phyloP scores from a whole-genome alignment of 35 echinoderm and acorn worm species.

The Lytechinus variegatus region DNA sequence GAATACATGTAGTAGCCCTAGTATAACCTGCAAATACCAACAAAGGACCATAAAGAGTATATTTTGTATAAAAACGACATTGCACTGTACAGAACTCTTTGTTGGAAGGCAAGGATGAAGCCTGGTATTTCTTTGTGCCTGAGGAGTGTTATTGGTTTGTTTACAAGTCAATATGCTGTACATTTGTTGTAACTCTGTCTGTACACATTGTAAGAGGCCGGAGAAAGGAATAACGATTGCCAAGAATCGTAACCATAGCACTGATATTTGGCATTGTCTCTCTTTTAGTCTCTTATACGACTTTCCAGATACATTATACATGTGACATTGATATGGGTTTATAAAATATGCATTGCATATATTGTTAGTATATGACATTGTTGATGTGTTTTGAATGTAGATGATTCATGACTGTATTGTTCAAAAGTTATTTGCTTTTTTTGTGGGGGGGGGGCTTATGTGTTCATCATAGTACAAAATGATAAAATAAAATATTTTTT shows the following conservation, averaged over 20 bases:
- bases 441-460: too few relatives aligned
- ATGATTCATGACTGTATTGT: not conserved
- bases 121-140: not conserved
- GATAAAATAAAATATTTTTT: too few relatives aligned
- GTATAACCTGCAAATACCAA: not conserved
- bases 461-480: too few relatives aligned
- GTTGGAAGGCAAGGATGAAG: not conserved
- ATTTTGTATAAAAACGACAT: not conserved
- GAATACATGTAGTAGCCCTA: not conserved
- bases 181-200: not conserved
- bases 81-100: not conserved
- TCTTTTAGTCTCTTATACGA: not conserved
- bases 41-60: not conserved
- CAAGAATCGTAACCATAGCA: not conserved
- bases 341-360: too few relatives aligned
- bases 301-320: too few relatives aligned
- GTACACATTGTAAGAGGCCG: not conserved
- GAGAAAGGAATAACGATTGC: not conserved
- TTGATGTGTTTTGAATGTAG: not conserved
- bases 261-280: not conserved
- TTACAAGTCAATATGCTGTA: not conserved
- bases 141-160: not conserved
- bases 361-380: not conserved
- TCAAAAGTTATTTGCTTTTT: too few relatives aligned
- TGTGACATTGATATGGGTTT: too few relatives aligned